phyloP scores from a whole-genome alignment of 2,888 invertebrate species.

The Rhorus exstirpatorius region DNA sequence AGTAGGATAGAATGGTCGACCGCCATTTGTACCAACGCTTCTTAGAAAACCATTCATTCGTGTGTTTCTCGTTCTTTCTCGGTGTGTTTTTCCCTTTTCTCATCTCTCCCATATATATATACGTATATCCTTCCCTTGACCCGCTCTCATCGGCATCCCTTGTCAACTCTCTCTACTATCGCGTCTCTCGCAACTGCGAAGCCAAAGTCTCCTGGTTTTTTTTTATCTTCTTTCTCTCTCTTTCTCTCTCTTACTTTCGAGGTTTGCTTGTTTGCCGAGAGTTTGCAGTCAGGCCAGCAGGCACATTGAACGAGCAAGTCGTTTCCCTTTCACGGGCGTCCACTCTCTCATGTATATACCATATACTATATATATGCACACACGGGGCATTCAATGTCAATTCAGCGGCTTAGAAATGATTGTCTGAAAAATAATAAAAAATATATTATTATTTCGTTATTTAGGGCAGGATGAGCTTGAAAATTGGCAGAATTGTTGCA shows the following conservation, averaged over 20 bases:
- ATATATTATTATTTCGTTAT: no score
- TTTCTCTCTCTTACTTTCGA: constrained; percentile 41
- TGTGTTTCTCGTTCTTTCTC: constrained; percentile 56
- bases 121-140: constrained; percentile 10
- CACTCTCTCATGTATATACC: not conserved
- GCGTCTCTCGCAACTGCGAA: constrained; percentile 50
- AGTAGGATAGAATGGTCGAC: constrained; percentile 67
- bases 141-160: constrained; percentile 33
- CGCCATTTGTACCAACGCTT: constrained; percentile 81
- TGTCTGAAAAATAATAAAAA: no score
- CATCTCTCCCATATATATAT: constrained; percentile 53
- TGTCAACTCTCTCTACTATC: constrained; percentile 50
- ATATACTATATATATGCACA: no score
- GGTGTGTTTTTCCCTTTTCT: constrained; percentile 42
- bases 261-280: constrained; percentile 36
- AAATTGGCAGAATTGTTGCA: no score
- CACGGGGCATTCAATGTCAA: not conserved
- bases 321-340: constrained; percentile 67
- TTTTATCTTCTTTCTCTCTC: constrained; percentile 39
- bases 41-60: constrained; percentile 81
- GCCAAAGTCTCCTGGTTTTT: constrained; percentile 32
- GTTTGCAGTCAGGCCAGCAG: constrained; percentile 5
- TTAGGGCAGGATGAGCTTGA: no score
- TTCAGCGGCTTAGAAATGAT: no score
- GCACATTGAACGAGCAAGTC: constrained; percentile 48